Evolutionary conservation across 2,888 invertebrate genomes (phyloP).

Genomic region (Eilema sororculum): DNA sequence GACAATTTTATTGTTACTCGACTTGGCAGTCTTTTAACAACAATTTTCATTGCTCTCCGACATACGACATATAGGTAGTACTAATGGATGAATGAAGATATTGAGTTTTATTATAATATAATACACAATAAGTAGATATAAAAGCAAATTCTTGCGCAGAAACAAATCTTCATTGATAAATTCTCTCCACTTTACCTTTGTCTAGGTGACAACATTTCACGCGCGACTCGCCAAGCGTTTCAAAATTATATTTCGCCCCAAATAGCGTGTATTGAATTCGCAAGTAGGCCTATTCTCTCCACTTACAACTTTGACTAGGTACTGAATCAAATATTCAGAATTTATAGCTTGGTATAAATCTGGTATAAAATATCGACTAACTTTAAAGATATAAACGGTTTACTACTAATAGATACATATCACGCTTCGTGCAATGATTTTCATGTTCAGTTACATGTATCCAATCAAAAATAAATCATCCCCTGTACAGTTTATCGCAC

Average conservation of each 20-base stretch:
- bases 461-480: conserved; percentile 39
- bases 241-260: neutral
- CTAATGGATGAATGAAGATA: too few species aligned
- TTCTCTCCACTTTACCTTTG: neutral
- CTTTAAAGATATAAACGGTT: neutral
- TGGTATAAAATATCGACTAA: neutral
- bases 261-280: neutral
- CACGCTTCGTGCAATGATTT: neutral
- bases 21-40: too few species aligned
- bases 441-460: neutral
- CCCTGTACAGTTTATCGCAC: conserved; percentile 34
- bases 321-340: neutral
- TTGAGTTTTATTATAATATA: neutral
- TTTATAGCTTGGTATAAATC: neutral
- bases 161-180: neutral
- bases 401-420: neutral
- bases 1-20: too few species aligned
- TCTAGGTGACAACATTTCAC: neutral
- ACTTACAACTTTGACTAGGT: neutral
- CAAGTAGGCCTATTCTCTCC: neutral
- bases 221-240: neutral
- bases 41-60: too few species aligned
- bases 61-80: too few species aligned
- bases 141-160: neutral
- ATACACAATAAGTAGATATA: neutral